Conservation (phyloP, 2,797 vertebrate genomes). For the Peromyscus nudipes region DNA sequence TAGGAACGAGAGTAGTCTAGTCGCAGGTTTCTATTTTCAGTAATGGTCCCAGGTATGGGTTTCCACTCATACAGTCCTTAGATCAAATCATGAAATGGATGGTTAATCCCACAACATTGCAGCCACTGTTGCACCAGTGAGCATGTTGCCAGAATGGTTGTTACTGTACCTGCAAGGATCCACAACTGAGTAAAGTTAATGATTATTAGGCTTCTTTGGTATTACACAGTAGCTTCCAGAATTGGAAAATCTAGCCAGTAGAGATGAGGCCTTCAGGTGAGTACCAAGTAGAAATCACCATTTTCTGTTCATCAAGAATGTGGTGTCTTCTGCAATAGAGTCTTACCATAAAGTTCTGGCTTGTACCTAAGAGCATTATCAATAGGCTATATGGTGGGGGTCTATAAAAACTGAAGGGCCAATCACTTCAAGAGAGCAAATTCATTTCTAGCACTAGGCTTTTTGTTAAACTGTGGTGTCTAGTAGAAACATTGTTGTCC, state of each 20-base stretch:
- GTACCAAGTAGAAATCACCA: background rate
- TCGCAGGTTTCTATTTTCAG: background rate
- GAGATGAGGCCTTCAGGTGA: background rate
- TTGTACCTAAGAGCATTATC: background rate
- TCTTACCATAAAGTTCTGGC: background rate
- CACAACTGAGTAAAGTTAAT: background rate
- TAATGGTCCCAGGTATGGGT: background rate
- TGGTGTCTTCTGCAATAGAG: background rate
- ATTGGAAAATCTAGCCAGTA: background rate
- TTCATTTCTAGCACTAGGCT: background rate
- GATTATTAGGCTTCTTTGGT: background rate
- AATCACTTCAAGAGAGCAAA: background rate
- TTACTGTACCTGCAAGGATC: background rate
- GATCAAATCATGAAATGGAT: background rate
- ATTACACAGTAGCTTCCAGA: background rate
- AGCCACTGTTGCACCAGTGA: background rate
- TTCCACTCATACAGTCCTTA: background rate
- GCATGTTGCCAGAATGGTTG: background rate
- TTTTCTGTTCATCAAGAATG: background rate
- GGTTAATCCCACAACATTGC: background rate
- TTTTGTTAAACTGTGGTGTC: background rate
- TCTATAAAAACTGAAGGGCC: background rate
- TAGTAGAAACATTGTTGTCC: background rate
- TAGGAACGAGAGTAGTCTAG: background rate
- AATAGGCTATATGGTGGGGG: background rate